Percentiles rank a stretch among this genome's conserved stretches.
These are phyloP conservation scores for Limenitis arthemis DNA, from an alignment of 2,888 invertebrate species.

Conservation along the genomic window DNA sequence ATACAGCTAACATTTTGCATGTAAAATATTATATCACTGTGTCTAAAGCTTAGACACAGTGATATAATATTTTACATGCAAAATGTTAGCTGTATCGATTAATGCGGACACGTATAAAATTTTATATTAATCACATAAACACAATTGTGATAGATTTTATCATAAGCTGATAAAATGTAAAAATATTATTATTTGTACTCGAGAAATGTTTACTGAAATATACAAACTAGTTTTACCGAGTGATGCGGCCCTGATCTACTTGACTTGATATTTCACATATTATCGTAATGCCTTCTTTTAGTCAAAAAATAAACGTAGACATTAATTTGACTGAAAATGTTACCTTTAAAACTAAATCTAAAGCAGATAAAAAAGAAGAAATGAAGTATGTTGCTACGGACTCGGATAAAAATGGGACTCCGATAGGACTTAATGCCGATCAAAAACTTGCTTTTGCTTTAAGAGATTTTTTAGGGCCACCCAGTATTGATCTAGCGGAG, in stretches of 20 bases:
- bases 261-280: constrained; percentile 10
- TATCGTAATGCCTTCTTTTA: constrained; percentile 57
- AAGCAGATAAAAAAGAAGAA: constrained; percentile 39
- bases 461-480: constrained; percentile 50
- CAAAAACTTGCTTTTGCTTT: constrained; percentile 53
- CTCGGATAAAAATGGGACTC: constrained; percentile 35
- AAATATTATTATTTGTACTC: constrained; percentile 26
- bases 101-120: constrained; percentile 41
- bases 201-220: constrained; percentile 1
- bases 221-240: not conserved
- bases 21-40: constrained; percentile 40
- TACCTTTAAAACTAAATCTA: constrained; percentile 40
- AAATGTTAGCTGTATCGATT: constrained; percentile 33
- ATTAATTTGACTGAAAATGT: constrained; percentile 51
- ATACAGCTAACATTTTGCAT: constrained; percentile 31
- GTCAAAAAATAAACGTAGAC: constrained; percentile 58
- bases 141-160: constrained; percentile 34
- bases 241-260: not conserved
- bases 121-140: constrained; percentile 36
- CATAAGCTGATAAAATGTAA: constrained; percentile 45
- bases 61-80: constrained; percentile 35
- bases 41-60: too few species aligned
- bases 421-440: constrained; percentile 44
- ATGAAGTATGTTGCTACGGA: constrained; percentile 36
- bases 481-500: constrained; percentile 34